These are phyloP conservation scores for Drosophila recens DNA, from an alignment of 2,888 invertebrate genomes.

Conservation along the genomic window DNA sequence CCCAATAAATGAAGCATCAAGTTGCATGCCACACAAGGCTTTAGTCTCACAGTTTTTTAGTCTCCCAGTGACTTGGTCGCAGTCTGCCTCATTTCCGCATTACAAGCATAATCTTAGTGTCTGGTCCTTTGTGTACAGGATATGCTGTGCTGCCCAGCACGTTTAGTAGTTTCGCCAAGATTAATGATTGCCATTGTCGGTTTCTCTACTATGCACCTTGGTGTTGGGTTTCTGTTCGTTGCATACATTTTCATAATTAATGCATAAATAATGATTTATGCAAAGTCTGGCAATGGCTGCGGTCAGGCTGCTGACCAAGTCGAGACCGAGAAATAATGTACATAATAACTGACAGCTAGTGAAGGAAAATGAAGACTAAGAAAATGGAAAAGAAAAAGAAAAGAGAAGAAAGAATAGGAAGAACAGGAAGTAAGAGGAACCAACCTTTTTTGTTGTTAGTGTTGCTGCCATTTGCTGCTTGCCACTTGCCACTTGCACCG, in stretches of 20 bases:
- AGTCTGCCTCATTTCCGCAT: conserved; percentile 40
- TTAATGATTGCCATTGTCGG: conserved; percentile 51
- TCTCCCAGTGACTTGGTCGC: conserved; percentile 3
- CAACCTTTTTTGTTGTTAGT: conserved; percentile 37
- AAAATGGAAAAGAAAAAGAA: conserved; percentile 1
- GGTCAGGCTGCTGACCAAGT: conserved; percentile 9
- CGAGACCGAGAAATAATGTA: conserved; percentile 18
- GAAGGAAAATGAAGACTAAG: conserved; percentile 1
- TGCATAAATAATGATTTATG: conserved; percentile 65
- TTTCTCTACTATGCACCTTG: conserved; percentile 18
- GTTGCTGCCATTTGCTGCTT: conserved; percentile 16
- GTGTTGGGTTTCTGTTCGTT: neutral
- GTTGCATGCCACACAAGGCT: neutral
- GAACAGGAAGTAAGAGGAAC: conserved; percentile 29
- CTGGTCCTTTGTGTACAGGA: conserved; percentile 16
- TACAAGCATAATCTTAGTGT: conserved; percentile 43
- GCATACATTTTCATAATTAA: conserved; percentile 63
- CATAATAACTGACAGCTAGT: conserved; percentile 11
- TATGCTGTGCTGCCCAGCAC: conserved; percentile 11
- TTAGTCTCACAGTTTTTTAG: conserved; percentile 18
- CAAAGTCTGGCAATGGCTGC: conserved; percentile 29
- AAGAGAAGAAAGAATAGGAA: neutral
- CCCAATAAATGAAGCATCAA: neutral
- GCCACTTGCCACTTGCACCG: conserved; percentile 35
- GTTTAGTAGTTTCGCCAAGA: conserved; percentile 40